A percentile compares a stretch with the other conserved stretches of the same genome.
Evolutionary conservation across 2,888 invertebrate species (phyloP).

Genomic region (Ariolimax columbianus): DNA sequence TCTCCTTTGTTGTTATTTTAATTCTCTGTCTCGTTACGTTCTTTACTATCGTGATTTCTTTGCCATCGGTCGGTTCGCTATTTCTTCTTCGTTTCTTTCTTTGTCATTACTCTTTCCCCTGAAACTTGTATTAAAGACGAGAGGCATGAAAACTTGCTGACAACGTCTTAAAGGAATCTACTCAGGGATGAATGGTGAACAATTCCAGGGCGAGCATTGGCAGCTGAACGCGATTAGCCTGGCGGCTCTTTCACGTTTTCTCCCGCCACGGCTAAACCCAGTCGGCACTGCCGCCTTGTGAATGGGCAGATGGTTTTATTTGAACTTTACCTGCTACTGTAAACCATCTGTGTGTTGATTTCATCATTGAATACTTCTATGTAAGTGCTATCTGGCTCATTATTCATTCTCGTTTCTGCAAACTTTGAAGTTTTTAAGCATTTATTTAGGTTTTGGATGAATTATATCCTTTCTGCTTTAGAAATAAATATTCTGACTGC

Average conservation of each 20-base stretch:
- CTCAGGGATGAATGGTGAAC: conserved; percentile 7
- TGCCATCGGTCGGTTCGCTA: no score
- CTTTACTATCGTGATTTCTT: no score
- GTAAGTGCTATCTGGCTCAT: background rate
- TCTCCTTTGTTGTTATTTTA: no score
- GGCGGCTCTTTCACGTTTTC: conserved; percentile 1
- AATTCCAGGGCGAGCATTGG: background rate
- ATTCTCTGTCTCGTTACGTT: no score
- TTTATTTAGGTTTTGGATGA: no score
- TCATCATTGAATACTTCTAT: background rate
- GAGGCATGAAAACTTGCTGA: conserved; percentile 9
- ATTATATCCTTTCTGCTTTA: no score
- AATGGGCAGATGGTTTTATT: conserved; percentile 33
- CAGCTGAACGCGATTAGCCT: conserved; percentile 11
- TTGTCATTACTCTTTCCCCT: background rate
- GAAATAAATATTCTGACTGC: no score
- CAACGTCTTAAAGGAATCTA: background rate
- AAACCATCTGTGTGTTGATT: background rate
- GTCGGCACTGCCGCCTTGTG: background rate
- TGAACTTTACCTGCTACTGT: conserved; percentile 11
- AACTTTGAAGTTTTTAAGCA: no score
- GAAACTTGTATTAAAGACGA: no score
- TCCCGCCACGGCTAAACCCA: background rate
- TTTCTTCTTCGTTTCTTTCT: background rate
- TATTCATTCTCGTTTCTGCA: background rate